Evolutionary conservation across 2,113 vertebrate species (phyloP).

Genomic region (Serilophus lunatus): DNA sequence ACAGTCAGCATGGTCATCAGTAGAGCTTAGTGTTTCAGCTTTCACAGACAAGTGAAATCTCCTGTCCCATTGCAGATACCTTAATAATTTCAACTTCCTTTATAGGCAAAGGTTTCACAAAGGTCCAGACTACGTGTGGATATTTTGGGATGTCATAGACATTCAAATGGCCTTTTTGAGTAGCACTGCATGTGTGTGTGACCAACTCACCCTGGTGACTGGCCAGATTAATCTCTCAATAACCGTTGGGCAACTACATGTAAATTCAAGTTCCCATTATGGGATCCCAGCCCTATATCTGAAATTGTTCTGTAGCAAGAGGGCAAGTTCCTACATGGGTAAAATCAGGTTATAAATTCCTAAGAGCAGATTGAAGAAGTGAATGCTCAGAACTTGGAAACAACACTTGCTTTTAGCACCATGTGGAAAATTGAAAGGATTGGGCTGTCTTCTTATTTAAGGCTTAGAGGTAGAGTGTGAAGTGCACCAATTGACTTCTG

Average conservation of each 20-base stretch:
- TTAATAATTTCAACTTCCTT: neutral
- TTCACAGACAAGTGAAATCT: neutral
- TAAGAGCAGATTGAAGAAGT: neutral
- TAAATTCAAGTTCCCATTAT: neutral
- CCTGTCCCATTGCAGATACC: neutral
- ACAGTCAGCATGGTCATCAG: neutral
- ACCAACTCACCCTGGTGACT: neutral
- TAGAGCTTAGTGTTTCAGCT: neutral
- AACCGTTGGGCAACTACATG: neutral
- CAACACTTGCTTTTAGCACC: neutral
- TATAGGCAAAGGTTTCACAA: neutral
- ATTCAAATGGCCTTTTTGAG: neutral
- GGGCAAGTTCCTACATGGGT: rapidly evolving
- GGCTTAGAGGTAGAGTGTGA: neutral
- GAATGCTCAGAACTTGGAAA: neutral
- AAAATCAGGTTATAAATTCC: neutral
- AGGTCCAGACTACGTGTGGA: neutral
- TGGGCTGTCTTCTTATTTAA: neutral
- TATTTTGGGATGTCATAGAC: neutral
- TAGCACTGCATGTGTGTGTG: neutral
- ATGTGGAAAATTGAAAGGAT: neutral
- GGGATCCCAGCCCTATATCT: neutral
- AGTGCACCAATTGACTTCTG: neutral
- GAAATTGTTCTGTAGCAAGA: neutral
- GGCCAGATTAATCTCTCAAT: neutral